Evolutionary conservation across 1,140 invertebrate species (phyloP).

Genomic region (Delia radicum): DNA sequence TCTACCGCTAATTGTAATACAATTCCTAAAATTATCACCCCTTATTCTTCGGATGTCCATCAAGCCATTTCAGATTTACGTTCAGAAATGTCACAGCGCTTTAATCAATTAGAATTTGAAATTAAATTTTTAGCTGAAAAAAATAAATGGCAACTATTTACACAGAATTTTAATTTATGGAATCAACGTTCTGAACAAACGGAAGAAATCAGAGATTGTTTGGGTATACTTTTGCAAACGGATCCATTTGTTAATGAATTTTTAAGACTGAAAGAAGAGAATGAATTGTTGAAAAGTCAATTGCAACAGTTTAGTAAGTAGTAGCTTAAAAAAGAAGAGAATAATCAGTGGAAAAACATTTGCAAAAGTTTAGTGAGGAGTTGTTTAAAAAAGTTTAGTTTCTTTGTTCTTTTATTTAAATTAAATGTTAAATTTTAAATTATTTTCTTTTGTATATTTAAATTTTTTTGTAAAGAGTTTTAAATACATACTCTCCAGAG

Average conservation of each 20-base stretch:
- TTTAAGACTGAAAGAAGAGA: slow-evolving; percentile 38
- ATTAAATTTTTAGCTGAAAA: slow-evolving; percentile 35
- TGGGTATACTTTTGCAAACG: slow-evolving; percentile 36
- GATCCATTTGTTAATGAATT: slow-evolving; percentile 45
- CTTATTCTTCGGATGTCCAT: background rate
- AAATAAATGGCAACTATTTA: slow-evolving; percentile 36
- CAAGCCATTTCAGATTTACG: slow-evolving; percentile 26
- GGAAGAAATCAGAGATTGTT: slow-evolving; percentile 37
- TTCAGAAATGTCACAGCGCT: slow-evolving; percentile 35
- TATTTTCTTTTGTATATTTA: no score
- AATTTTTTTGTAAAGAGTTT: no score
- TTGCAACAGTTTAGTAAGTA: slow-evolving; percentile 29
- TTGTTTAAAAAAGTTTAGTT: no score
- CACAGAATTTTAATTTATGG: slow-evolving; percentile 35
- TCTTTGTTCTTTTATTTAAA: no score
- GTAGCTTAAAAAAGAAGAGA: no score
- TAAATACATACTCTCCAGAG: no score
- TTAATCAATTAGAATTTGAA: slow-evolving; percentile 37
- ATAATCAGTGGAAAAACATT: no score
- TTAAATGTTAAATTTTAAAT: no score
- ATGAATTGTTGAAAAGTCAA: slow-evolving; percentile 36
- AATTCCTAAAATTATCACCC: slow-evolving; percentile 13
- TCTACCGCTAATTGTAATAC: slow-evolving; percentile 30
- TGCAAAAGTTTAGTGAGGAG: no score
- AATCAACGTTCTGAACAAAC: slow-evolving; percentile 34